Conservation (phyloP, 2,888 invertebrate genomes). For the Plagiodera versicolora region DNA sequence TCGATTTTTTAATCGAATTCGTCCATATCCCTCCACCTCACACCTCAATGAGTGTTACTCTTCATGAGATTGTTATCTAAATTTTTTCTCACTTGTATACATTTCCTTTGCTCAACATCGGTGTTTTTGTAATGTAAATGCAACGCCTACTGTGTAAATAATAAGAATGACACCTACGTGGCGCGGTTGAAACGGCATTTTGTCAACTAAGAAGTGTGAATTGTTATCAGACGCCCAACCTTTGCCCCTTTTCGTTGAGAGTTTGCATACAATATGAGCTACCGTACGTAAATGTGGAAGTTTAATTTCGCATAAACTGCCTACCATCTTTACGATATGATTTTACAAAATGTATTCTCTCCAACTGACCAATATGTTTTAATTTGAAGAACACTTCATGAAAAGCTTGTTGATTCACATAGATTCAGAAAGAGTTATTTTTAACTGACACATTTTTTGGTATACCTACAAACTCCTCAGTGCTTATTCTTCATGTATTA, state of each 20-base stretch:
- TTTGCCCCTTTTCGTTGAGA: not conserved
- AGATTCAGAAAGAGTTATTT: too few relatives aligned
- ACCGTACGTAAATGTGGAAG: not conserved
- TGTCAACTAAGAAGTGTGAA: conserved; percentile 12
- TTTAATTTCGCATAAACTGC: not conserved
- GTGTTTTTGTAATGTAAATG: not conserved
- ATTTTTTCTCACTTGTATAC: not conserved
- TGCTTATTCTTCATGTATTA: too few relatives aligned
- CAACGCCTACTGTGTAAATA: conserved; percentile 7
- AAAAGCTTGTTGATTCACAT: too few relatives aligned
- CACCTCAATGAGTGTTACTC: too few relatives aligned
- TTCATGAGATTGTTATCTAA: not conserved
- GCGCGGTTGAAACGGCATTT: not conserved
- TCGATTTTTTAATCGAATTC: too few relatives aligned
- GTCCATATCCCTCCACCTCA: too few relatives aligned
- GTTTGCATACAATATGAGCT: conserved; percentile 2
- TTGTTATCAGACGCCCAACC: conserved; percentile 9
- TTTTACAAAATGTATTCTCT: too few relatives aligned
- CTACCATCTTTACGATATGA: not conserved
- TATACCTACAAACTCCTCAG: too few relatives aligned
- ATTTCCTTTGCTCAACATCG: not conserved
- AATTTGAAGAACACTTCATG: too few relatives aligned
- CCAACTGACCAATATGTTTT: too few relatives aligned
- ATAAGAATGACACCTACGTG: conserved; percentile 8
- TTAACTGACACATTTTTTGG: too few relatives aligned